Conservation (phyloP, 2,113 vertebrate genomes). For the Sinocyclocheilus maitianheensis region DNA sequence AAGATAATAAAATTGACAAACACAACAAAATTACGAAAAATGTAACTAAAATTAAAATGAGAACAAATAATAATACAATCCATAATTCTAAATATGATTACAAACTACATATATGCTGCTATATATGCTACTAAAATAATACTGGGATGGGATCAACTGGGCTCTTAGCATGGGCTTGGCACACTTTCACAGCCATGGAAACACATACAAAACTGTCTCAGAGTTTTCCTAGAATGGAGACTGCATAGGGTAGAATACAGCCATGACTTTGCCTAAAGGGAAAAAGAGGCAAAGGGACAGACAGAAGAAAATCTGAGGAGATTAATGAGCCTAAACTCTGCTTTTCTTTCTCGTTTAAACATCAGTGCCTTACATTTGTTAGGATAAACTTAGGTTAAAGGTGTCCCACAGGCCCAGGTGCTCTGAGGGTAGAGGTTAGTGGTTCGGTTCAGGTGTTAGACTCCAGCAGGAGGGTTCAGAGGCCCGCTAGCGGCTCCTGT, state of each 20-base stretch:
- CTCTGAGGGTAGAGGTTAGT: slow-evolving; percentile 44
- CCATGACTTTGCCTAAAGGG: slow-evolving; percentile 71
- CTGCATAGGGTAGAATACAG: slow-evolving; percentile 60
- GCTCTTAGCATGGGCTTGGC: slow-evolving; percentile 21
- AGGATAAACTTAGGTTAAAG: slow-evolving; percentile 50
- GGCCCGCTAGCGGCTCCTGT: background rate
- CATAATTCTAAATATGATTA: no score
- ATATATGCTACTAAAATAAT: background rate
- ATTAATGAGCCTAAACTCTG: slow-evolving; percentile 69
- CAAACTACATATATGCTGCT: background rate
- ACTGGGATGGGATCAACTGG: background rate
- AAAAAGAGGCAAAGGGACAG: slow-evolving; percentile 53
- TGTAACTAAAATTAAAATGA: no score
- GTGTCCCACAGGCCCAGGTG: slow-evolving; percentile 14
- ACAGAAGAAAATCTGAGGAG: slow-evolving; percentile 55
- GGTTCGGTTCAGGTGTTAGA: slow-evolving; percentile 36
- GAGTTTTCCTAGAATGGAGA: slow-evolving; percentile 32
- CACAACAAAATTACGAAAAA: no score
- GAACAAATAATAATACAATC: no score
- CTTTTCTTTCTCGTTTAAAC: slow-evolving; percentile 7
- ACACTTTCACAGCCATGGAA: slow-evolving; percentile 36
- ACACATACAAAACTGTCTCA: slow-evolving; percentile 44
- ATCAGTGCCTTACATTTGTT: slow-evolving; percentile 43
- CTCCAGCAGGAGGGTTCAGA: background rate
- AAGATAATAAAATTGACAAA: no score